Base-by-base conservation (phyloP, 2,888 invertebrate species). In the Apodemia hepburni region DNA sequence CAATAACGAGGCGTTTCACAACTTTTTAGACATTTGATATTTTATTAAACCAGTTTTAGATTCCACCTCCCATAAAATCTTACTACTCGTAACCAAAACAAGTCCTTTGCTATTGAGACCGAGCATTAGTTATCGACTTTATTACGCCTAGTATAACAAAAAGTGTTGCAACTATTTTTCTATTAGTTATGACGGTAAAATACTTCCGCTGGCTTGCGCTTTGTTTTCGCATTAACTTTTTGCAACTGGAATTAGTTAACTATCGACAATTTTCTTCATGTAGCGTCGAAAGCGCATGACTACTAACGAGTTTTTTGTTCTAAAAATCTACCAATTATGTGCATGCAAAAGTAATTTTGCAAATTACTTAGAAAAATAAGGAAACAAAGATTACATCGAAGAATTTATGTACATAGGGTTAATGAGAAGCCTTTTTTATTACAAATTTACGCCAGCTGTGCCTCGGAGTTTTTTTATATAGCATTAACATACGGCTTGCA, bases 201-300 rank as follows among this genome's bases (percentile, higher is more conserved):
- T n/a, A n/a, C 45, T n/a, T 45, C 45, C 45, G 2, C 45, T 45
- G 3, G 45, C 2, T 7, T 1, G 6, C 6, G 7, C 7, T 45
- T n/a, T n/a, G 3, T 45, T 45, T 45, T 45, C n/a, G 6, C n/a
- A 45, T 45, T 45, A 45, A 45, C 45, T 45, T 45, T 45, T 45
- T 45, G n/a, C 12, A 15, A n/a, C 6, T n/a, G n/a, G 45, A 1
- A 45, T 45, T 45, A 45, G n/a, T 7, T 45, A 1, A 7, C n/a
- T n/a, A 45, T 45, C 45, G 45, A n/a, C 45, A n/a, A 45, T 45
- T 45, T 45, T 45, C 38, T 38, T 3, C 38, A 45, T 45, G 45
- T 45, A n/a, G n/a, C 45, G 45, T 45, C 45, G n/a, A 45, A 45
- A 45, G 45, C 45, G n/a, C 45, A 45, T 45, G n/a, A 45, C n/a